phyloP scores from a whole-genome alignment of 37 sponge, comb jelly and placozoan species.

The Spongia lamella region DNA sequence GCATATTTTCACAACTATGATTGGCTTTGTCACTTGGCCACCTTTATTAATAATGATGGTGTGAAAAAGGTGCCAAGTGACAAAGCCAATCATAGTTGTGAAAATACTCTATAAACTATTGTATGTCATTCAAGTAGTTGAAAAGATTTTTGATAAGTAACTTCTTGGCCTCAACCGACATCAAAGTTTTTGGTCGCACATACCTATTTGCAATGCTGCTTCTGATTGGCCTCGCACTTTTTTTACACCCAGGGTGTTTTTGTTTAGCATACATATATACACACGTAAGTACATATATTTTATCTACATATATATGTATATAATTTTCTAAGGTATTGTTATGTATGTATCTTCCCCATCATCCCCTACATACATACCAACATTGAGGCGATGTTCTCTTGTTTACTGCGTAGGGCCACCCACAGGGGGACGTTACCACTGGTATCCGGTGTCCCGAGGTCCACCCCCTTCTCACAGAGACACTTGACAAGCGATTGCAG shows the following conservation, averaged over 20 bases:
- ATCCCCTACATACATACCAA: slow-evolving; percentile 48
- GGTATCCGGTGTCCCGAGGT: slow-evolving; percentile 59
- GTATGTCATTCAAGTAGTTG: no score
- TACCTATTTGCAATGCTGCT: no score
- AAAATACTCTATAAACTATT: no score
- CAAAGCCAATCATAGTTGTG: not conserved
- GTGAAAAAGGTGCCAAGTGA: no score
- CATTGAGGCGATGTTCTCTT: slow-evolving; percentile 69
- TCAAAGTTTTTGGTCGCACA: no score
- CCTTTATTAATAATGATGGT: no score
- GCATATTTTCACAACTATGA: no score
- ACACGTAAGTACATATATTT: slow-evolving; percentile 1
- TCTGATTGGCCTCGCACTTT: no score
- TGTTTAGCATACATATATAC: slow-evolving; percentile 16
- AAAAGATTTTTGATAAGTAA: not conserved
- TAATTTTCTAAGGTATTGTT: not conserved
- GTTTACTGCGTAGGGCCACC: slow-evolving; percentile 84
- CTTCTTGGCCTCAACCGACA: no score
- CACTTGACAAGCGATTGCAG: slow-evolving; percentile 71
- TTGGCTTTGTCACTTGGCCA: no score
- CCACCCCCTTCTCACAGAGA: slow-evolving; percentile 80
- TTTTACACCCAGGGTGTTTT: no score
- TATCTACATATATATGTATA: slow-evolving; percentile 9
- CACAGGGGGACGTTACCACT: slow-evolving; percentile 83
- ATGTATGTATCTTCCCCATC: not conserved